phyloP scores from a whole-genome alignment of 2,888 invertebrate genomes.

The Drosophila buzzatii region DNA sequence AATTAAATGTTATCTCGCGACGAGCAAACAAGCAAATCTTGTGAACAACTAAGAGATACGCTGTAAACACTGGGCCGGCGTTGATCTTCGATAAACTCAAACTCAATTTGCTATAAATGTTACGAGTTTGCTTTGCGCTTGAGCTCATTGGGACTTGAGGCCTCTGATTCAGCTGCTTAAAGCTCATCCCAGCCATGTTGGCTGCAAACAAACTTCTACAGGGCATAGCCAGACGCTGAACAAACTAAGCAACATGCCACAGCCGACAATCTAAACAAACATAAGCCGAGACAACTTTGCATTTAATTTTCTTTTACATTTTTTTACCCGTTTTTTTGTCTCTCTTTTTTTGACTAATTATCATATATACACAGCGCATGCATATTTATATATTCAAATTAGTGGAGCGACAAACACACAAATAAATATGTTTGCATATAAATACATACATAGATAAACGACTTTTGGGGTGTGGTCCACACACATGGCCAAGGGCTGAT shows the following conservation, averaged over 20 bases:
- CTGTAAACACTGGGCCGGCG: background rate
- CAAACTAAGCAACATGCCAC: slow-evolving; percentile 1
- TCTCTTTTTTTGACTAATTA: slow-evolving; percentile 30
- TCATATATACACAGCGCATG: slow-evolving; percentile 34
- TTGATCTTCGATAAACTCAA: background rate
- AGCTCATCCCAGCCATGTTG: background rate
- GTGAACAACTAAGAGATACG: slow-evolving; percentile 2
- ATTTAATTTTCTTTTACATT: slow-evolving; percentile 3
- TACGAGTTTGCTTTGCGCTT: background rate
- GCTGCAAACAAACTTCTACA: background rate
- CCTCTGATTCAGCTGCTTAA: background rate
- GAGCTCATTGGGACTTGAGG: background rate
- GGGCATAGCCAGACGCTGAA: background rate
- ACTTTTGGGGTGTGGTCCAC: slow-evolving; percentile 28
- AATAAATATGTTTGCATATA: background rate
- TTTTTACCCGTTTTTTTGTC: background rate
- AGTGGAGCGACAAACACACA: background rate
- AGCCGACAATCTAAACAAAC: slow-evolving; percentile 7
- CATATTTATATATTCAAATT: slow-evolving; percentile 39
- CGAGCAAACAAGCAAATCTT: slow-evolving; percentile 1
- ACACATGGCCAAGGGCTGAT: slow-evolving; percentile 9
- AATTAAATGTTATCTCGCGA: slow-evolving; percentile 30
- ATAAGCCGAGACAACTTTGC: background rate
- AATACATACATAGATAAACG: slow-evolving; percentile 1
- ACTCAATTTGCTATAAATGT: background rate